Evolutionary conservation across 2,888 invertebrate genomes (phyloP).

Genomic region (Bibio marci): DNA sequence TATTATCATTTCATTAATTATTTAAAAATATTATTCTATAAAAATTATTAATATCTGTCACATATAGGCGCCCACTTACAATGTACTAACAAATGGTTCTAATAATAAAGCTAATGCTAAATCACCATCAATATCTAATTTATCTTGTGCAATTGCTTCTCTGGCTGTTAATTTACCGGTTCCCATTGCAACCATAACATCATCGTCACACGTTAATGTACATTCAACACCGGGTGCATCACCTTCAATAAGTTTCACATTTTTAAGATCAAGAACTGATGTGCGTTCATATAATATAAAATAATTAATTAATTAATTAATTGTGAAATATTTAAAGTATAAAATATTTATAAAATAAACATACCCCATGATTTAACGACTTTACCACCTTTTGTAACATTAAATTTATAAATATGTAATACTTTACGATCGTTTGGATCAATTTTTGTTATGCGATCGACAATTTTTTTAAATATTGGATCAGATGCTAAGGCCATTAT

Average conservation of each 20-base stretch:
- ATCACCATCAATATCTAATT: conserved; percentile 11
- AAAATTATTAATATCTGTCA: neutral
- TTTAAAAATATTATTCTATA: too few relatives aligned
- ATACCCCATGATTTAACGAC: conserved; percentile 10
- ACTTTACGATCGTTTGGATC: conserved; percentile 9
- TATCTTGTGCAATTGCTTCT: conserved; percentile 9
- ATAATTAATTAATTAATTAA: neutral
- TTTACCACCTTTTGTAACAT: conserved; percentile 8
- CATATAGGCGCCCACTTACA: too few relatives aligned
- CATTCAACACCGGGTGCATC: conserved; percentile 5
- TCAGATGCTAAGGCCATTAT: conserved; percentile 10
- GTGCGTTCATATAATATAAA: neutral
- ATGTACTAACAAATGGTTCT: conserved; percentile 5
- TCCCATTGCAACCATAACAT: conserved; percentile 8
- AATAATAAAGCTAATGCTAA: conserved; percentile 8
- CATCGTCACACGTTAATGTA: conserved; percentile 10
- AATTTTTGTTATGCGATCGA: conserved; percentile 8
- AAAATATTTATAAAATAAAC: neutral
- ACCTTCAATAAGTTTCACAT: conserved; percentile 8
- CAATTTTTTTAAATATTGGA: conserved; percentile 9
- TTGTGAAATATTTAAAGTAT: neutral
- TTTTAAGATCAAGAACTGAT: conserved; percentile 10
- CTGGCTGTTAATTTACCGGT: conserved; percentile 7
- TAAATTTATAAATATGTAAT: conserved; percentile 10
- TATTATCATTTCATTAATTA: too few relatives aligned